Evolutionary conservation across 2,888 invertebrate genomes (phyloP).

Genomic region (Amblyteles armatorius): DNA sequence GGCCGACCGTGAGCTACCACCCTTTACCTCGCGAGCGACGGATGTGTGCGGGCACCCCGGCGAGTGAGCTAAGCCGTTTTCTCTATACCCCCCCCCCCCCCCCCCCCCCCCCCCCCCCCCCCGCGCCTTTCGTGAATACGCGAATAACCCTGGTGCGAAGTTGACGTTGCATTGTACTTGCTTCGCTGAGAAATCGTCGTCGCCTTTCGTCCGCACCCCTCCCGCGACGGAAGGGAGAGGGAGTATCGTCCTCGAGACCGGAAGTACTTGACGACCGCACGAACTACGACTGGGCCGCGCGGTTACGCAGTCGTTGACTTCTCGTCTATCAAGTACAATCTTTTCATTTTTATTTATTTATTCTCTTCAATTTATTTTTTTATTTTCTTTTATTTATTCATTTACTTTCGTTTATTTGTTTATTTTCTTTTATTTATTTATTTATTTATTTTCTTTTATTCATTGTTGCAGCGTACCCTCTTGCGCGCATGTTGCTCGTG

Average conservation of each 20-base stretch:
- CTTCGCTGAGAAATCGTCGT: slow-evolving; percentile 73
- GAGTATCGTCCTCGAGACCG: slow-evolving; percentile 59
- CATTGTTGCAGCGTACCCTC: not conserved
- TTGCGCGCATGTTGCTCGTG: not conserved
- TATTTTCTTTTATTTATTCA: not conserved
- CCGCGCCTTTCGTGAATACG: slow-evolving; percentile 40
- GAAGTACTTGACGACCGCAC: slow-evolving; percentile 55
- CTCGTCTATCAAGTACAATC: slow-evolving; percentile 27
- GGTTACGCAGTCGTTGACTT: slow-evolving; percentile 37
- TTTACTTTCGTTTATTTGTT: not conserved
- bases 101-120: slow-evolving; percentile 28
- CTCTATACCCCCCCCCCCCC: slow-evolving; percentile 41
- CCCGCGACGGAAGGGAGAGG: not conserved
- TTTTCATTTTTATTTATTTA: not conserved
- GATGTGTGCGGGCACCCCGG: slow-evolving; percentile 62
- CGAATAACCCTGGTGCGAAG: slow-evolving; percentile 65
- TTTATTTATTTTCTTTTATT: not conserved
- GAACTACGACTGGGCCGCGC: slow-evolving; percentile 2
- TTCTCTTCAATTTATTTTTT: not conserved
- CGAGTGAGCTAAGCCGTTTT: slow-evolving; percentile 43
- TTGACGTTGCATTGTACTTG: slow-evolving; percentile 78
- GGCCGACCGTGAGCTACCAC: slow-evolving; percentile 74
- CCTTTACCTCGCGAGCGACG: slow-evolving; percentile 13
- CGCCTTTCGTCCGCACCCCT: slow-evolving; percentile 60
- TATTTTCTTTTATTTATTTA: not conserved